phyloP scores from a whole-genome alignment of 2,888 invertebrate species.

The Heliconius ismenius region DNA sequence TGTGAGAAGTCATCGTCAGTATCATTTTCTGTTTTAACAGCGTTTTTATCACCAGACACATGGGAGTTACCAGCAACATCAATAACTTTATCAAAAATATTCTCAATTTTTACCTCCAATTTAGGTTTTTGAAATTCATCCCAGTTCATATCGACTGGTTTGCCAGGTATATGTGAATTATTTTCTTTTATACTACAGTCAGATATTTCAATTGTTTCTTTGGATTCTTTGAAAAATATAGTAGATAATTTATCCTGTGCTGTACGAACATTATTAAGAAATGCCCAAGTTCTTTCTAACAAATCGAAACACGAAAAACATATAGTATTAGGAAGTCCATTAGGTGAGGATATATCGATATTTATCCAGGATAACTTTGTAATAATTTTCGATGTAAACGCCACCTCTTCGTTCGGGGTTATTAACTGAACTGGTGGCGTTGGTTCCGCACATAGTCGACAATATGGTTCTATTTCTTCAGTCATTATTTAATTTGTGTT shows the following conservation, averaged over 20 bases:
- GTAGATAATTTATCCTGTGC: conserved; percentile 65
- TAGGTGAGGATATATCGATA: conserved; percentile 59
- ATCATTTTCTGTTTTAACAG: conserved; percentile 49
- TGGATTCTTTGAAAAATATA: conserved; percentile 51
- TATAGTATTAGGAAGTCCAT: conserved; percentile 65
- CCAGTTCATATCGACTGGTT: conserved; percentile 68
- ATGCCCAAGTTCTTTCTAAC: conserved; percentile 71
- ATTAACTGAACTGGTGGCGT: conserved; percentile 64
- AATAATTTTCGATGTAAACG: conserved; percentile 62
- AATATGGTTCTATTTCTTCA: conserved; percentile 62
- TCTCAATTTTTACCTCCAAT: conserved; percentile 61
- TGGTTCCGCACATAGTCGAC: conserved; percentile 73
- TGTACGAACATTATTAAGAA: conserved; percentile 64
- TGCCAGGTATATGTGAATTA: conserved; percentile 49
- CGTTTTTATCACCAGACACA: conserved; percentile 2
- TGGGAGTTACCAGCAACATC: not conserved
- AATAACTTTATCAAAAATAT: conserved; percentile 19
- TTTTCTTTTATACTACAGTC: conserved; percentile 42
- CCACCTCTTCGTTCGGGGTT: conserved; percentile 66
- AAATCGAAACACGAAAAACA: conserved; percentile 74
- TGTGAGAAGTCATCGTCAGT: conserved; percentile 51
- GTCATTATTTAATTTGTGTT: conserved; percentile 36
- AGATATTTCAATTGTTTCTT: conserved; percentile 46
- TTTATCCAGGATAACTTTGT: conserved; percentile 75
- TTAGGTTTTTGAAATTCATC: conserved; percentile 62